These are phyloP conservation scores for Biston betularia DNA, from an alignment of 2,888 invertebrate genomes.

Conservation along the genomic window DNA sequence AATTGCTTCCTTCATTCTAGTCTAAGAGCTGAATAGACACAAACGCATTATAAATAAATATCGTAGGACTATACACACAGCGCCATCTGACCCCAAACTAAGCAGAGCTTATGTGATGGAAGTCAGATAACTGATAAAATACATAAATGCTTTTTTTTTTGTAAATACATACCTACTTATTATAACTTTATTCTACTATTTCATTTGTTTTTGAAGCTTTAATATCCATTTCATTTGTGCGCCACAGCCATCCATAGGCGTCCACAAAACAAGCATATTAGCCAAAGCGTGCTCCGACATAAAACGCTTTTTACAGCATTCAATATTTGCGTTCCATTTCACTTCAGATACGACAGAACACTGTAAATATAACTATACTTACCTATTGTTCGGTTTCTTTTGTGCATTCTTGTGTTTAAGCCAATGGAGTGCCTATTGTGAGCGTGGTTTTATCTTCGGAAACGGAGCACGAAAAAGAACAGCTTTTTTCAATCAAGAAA, in stretches of 20 bases:
- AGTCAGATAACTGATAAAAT: no score
- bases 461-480: conserved; percentile 22
- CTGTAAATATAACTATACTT: conserved; percentile 57
- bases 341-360: conserved; percentile 62
- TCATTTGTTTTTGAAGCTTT: neutral
- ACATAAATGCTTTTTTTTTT: no score
- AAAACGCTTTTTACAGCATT: conserved; percentile 73
- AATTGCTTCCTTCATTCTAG: no score
- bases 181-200: no score
- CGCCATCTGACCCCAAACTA: no score
- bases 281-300: conserved; percentile 71
- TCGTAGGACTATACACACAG: no score
- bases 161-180: no score
- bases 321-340: conserved; percentile 82
- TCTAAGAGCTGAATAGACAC: no score
- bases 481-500: conserved; percentile 24
- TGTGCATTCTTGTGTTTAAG: conserved; percentile 45
- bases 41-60: no score
- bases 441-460: conserved; percentile 27
- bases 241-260: conserved; percentile 17
- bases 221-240: neutral
- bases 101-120: no score
- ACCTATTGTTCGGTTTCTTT: conserved; percentile 62
- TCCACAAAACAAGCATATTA: conserved; percentile 52
- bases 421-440: conserved; percentile 34